Evolutionary conservation across 2,888 invertebrate species (phyloP).

Genomic region (Lepidocyrtoides sp.): DNA sequence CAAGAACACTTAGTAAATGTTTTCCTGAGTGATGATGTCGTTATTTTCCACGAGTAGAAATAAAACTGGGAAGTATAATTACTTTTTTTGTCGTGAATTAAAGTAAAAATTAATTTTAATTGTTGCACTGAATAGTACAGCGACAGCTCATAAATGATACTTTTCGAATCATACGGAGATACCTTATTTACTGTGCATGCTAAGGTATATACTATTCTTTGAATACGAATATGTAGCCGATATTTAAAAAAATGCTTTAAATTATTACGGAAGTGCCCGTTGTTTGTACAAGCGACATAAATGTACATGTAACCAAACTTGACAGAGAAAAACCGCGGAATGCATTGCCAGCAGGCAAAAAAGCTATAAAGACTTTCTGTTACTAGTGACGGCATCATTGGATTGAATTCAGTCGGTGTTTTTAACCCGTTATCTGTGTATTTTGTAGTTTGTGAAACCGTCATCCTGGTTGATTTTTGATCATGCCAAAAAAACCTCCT

Average conservation of each 20-base stretch:
- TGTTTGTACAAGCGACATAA: too few relatives aligned
- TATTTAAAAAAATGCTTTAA: too few relatives aligned
- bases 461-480: not conserved
- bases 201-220: too few relatives aligned
- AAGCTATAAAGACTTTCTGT: not conserved
- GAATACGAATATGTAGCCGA: too few relatives aligned
- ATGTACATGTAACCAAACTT: too few relatives aligned
- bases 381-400: not conserved
- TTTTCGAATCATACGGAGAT: too few relatives aligned
- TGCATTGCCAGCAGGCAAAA: not conserved
- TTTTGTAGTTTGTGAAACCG: not conserved
- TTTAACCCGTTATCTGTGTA: not conserved
- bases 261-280: too few relatives aligned
- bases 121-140: not conserved
- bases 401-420: slow-evolving; percentile 6
- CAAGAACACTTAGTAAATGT: too few relatives aligned
- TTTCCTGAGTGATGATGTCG: not conserved
- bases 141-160: not conserved
- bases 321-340: not conserved
- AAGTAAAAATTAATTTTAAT: not conserved
- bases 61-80: not conserved
- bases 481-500: slow-evolving; percentile 18
- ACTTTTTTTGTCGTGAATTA: too few relatives aligned
- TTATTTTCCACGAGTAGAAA: not conserved
- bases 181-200: too few relatives aligned